These are phyloP conservation scores for Oligia latruncula DNA, from an alignment of 2,888 invertebrate genomes.

Conservation along the genomic window DNA sequence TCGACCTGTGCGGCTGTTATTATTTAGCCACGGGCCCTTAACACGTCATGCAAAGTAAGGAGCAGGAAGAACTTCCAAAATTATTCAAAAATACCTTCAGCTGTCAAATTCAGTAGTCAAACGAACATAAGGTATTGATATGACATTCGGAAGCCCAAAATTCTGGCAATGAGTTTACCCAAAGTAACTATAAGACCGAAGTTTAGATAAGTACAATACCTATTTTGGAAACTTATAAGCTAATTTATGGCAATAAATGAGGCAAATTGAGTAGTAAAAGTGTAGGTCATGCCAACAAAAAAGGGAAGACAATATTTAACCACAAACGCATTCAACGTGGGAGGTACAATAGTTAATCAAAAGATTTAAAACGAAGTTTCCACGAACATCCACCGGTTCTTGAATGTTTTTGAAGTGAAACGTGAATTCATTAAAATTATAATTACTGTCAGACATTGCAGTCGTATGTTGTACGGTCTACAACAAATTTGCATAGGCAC, in stretches of 20 bases:
- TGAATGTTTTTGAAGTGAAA: background rate
- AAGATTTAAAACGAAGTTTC: background rate
- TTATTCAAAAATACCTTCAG: slow-evolving; percentile 17
- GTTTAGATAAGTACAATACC: background rate
- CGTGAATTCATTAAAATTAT: slow-evolving; percentile 21
- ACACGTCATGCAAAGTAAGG: background rate
- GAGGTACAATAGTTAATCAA: background rate
- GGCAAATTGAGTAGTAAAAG: background rate
- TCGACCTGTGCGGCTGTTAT: no score
- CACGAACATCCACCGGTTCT: background rate
- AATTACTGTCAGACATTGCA: slow-evolving; percentile 30
- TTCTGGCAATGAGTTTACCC: background rate
- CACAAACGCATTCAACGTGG: background rate
- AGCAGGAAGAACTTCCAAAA: background rate
- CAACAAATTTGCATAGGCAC: no score
- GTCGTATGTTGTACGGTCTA: slow-evolving; percentile 47
- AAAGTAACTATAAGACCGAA: background rate
- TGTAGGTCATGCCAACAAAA: background rate
- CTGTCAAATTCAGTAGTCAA: no score
- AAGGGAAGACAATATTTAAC: background rate
- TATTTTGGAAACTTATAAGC: background rate
- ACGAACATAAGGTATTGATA: no score
- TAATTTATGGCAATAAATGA: background rate
- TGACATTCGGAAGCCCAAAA: background rate
- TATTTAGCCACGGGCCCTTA: no score